Evolutionary conservation across 2,113 vertebrate species (phyloP).

Genomic region (Anguilla japonica): DNA sequence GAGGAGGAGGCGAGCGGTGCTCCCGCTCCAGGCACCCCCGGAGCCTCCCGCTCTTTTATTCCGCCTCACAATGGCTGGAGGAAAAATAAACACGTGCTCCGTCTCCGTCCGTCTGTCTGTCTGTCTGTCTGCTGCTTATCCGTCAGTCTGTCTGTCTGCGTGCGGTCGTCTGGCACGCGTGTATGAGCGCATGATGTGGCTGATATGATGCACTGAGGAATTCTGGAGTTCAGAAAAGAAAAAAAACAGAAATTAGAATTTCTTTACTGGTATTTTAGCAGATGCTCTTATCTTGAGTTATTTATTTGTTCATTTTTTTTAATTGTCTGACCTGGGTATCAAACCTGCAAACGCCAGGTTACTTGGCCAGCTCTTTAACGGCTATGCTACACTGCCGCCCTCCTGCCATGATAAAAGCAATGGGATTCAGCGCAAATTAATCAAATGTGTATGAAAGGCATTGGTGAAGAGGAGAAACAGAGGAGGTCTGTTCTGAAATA

Average conservation of each 20-base stretch:
- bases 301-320: no score
- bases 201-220: neutral
- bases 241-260: no score
- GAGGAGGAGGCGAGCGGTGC: neutral
- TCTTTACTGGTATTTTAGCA: no score
- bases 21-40: neutral
- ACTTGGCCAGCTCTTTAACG: no score
- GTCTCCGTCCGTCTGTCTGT: neutral
- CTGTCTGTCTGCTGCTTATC: neutral
- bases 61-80: neutral
- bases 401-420: neutral
- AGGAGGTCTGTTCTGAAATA: neutral
- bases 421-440: neutral
- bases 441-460: neutral
- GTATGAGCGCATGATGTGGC: neutral
- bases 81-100: neutral
- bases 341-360: no score
- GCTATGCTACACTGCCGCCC: no score
- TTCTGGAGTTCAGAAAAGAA: neutral
- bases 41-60: neutral
- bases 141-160: constrained; percentile 28
- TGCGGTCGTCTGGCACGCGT: neutral
- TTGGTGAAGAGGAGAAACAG: neutral
- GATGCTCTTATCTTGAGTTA: no score
- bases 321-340: no score